These are phyloP conservation scores for Camponotus fellah DNA, from an alignment of 2,888 invertebrate genomes.

Conservation along the genomic window DNA sequence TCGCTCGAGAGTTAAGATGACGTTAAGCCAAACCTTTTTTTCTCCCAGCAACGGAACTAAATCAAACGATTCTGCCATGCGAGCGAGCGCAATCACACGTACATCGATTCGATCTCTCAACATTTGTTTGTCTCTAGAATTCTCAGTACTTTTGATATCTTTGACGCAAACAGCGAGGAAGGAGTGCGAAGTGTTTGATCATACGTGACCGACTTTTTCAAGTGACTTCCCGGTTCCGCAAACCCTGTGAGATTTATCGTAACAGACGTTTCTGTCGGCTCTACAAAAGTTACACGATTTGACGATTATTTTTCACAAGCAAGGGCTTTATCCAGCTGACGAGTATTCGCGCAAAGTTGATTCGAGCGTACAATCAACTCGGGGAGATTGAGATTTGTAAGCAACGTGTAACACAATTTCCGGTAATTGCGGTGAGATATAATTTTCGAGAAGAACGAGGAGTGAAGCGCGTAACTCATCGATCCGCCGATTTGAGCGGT, in stretches of 20 bases:
- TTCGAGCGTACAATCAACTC: background rate
- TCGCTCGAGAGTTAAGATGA: constrained; percentile 58
- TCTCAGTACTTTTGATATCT: constrained; percentile 38
- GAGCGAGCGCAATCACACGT: background rate
- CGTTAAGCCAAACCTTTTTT: constrained; percentile 48
- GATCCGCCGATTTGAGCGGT: constrained; percentile 2
- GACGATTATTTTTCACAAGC: constrained; percentile 10
- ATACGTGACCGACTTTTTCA: constrained; percentile 52
- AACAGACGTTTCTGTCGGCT: constrained; percentile 25
- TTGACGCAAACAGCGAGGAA: constrained; percentile 26
- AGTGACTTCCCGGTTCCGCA: constrained; percentile 14
- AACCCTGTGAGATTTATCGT: constrained; percentile 19
- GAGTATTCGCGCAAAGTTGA: background rate
- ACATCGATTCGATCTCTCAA: background rate
- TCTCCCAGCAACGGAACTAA: constrained; percentile 19
- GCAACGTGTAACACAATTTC: background rate
- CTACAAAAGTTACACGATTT: background rate
- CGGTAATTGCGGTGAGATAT: background rate
- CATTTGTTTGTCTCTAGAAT: constrained; percentile 25
- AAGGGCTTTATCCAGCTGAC: background rate
- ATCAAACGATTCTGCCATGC: constrained; percentile 54
- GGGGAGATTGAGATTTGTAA: background rate
- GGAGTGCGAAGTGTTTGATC: constrained; percentile 31
- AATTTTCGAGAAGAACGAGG: background rate
- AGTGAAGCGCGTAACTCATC: background rate